Conservation (phyloP, 2,888 invertebrate species). For the Nomada fucata region DNA sequence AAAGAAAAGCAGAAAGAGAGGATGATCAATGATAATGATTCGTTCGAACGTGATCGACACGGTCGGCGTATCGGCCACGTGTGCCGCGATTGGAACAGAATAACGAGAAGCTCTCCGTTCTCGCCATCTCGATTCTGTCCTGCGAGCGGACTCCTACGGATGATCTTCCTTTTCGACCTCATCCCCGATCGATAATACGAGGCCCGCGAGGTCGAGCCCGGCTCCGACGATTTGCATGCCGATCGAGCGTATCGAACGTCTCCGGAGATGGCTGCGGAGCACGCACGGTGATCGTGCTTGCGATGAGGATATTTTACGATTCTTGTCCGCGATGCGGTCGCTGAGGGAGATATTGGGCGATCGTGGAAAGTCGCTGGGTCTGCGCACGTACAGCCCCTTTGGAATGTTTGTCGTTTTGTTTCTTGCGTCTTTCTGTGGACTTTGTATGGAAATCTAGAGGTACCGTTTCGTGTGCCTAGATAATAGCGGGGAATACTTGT, state of each 20-base stretch:
- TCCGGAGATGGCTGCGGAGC: slow-evolving; percentile 14
- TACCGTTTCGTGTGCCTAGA: too few species aligned
- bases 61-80: slow-evolving; percentile 74
- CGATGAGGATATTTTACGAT: neutral
- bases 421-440: too few species aligned
- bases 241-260: slow-evolving; percentile 64
- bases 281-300: neutral
- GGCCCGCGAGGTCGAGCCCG: slow-evolving; percentile 59
- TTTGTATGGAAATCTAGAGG: too few species aligned
- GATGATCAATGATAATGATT: slow-evolving; percentile 82
- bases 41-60: slow-evolving; percentile 80
- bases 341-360: too few species aligned
- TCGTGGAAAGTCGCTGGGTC: too few species aligned
- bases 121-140: slow-evolving; percentile 25
- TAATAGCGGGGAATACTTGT: too few species aligned
- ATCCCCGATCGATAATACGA: slow-evolving; percentile 64
- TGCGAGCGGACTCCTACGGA: slow-evolving; percentile 16
- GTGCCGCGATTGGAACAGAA: slow-evolving; percentile 44
- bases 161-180: slow-evolving; percentile 56
- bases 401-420: too few species aligned
- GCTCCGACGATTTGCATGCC: slow-evolving; percentile 70
- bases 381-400: too few species aligned
- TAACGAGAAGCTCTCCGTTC: neutral
- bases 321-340: too few species aligned
- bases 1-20: slow-evolving; percentile 51